These are phyloP conservation scores for Xerus inauris DNA, from an alignment of 2,113 vertebrate genomes.

Conservation along the genomic window DNA sequence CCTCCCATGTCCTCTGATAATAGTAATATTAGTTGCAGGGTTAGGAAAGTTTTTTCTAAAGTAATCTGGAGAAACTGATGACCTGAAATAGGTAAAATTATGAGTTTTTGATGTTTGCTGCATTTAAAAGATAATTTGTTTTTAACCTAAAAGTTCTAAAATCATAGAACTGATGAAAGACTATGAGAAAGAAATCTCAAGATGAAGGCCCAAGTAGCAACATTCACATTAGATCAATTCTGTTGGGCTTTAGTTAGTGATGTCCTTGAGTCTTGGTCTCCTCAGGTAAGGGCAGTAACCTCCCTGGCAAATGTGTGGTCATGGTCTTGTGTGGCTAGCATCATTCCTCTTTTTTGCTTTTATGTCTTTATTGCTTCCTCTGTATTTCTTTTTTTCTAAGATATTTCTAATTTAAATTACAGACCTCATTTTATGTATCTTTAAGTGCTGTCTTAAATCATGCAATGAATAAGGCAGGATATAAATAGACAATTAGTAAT, in stretches of 20 bases:
- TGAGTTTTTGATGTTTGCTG: not conserved
- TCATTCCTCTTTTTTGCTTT: not conserved
- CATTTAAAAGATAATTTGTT: constrained; percentile 5
- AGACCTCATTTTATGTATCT: not conserved
- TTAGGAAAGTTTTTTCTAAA: constrained; percentile 3
- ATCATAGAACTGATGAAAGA: not conserved
- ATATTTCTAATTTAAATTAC: not conserved
- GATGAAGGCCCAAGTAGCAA: not conserved
- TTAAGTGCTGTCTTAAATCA: not conserved
- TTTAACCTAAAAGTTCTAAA: constrained; percentile 34
- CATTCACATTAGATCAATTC: not conserved
- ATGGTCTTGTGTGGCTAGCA: not conserved
- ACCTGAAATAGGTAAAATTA: constrained; percentile 19
- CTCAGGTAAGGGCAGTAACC: not conserved
- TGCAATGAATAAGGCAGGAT: not conserved
- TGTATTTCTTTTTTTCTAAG: not conserved
- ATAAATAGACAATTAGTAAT: not conserved
- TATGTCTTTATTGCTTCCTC: not conserved
- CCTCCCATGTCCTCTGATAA: not conserved
- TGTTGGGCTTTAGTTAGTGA: not conserved
- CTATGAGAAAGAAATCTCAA: not conserved
- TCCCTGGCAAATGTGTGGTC: not conserved
- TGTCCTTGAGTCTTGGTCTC: not conserved
- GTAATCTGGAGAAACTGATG: not conserved
- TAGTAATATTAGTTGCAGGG: not conserved